These are phyloP conservation scores for Flexamia atlantica DNA, from an alignment of 2,888 invertebrate genomes.

Conservation along the genomic window DNA sequence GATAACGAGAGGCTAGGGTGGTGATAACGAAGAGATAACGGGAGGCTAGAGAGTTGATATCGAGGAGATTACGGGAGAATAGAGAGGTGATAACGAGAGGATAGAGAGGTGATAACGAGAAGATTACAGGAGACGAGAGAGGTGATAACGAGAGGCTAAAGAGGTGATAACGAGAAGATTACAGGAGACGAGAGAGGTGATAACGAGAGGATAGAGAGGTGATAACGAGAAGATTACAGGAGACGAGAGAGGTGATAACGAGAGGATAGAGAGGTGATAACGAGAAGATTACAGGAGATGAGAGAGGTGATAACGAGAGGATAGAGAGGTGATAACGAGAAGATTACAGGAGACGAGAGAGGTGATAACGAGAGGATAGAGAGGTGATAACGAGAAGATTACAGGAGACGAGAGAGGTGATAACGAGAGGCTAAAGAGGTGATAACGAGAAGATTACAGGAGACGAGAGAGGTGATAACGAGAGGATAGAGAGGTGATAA, in stretches of 20 bases:
- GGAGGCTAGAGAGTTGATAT: background rate
- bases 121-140: background rate
- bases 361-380: no score
- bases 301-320: no score
- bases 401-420: background rate
- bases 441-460: background rate
- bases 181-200: background rate
- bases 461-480: background rate
- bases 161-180: background rate
- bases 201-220: no score
- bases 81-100: no score
- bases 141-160: no score
- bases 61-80: background rate
- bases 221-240: background rate
- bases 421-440: background rate
- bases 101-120: background rate
- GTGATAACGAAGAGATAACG: no score
- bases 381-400: background rate
- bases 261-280: background rate
- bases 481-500: background rate
- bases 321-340: background rate
- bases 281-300: background rate
- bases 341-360: background rate
- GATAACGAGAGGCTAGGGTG: background rate
- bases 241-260: background rate